Percentiles rank a stretch among this genome's conserved stretches.
Evolutionary conservation across 2,113 vertebrate species (phyloP).

Genomic region (Sceloporus tristichus): DNA sequence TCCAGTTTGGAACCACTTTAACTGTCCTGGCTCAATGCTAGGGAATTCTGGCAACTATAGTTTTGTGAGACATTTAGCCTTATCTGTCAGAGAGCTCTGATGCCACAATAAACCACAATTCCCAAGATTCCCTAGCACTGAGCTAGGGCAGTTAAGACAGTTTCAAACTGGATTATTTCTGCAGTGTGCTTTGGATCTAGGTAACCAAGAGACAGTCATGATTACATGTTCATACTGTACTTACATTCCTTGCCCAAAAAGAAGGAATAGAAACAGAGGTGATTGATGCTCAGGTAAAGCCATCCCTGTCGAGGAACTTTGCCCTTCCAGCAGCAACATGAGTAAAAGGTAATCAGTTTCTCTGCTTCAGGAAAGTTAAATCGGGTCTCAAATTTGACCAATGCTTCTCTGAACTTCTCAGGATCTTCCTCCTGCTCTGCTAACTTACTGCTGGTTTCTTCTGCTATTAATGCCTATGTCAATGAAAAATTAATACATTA

Average conservation of each 20-base stretch:
- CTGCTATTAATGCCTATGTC: constrained; percentile 91
- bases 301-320: constrained; percentile 96
- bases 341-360: constrained; percentile 92
- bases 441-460: constrained; percentile 89
- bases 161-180: too few species aligned
- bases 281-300: constrained; percentile 97
- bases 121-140: too few species aligned
- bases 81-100: too few species aligned
- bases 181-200: too few species aligned
- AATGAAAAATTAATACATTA: constrained; percentile 21
- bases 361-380: constrained; percentile 93
- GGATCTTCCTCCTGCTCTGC: constrained; percentile 93
- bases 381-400: constrained; percentile 90
- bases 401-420: constrained; percentile 90
- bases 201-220: background rate
- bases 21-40: too few species aligned
- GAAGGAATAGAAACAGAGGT: constrained; percentile 97
- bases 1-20: too few species aligned
- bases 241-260: constrained; percentile 96
- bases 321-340: constrained; percentile 98
- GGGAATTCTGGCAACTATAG: too few species aligned
- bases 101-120: too few species aligned
- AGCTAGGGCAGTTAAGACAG: too few species aligned
- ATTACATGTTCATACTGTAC: constrained; percentile 69
- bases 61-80: too few species aligned